phyloP scores from a whole-genome alignment of 2,797 vertebrate species.

The Pseudopleuronectes americanus region DNA sequence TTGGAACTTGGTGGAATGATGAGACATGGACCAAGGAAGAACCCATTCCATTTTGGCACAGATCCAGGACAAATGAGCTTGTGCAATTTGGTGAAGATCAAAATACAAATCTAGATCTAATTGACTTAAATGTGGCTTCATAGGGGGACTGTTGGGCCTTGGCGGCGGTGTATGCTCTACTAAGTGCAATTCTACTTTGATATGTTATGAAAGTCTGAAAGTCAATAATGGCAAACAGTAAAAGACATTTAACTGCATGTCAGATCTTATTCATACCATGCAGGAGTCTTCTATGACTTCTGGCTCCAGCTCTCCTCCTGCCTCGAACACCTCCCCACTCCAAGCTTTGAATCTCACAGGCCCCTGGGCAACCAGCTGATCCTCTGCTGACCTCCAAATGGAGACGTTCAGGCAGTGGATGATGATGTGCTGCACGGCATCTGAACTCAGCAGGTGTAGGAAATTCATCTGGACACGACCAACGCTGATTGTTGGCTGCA shows the following conservation, averaged over 20 bases:
- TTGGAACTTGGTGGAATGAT: too few species aligned
- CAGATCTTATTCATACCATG: conserved; percentile 83
- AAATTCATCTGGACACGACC: conserved; percentile 96
- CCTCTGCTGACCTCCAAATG: conserved; percentile 84
- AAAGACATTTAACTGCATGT: conserved; percentile 5
- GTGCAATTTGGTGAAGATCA: too few species aligned
- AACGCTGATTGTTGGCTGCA: conserved; percentile 89
- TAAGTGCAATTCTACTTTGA: too few species aligned
- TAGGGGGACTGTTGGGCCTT: too few species aligned
- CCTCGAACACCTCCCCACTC: conserved; percentile 90
- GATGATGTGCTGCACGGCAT: conserved; percentile 93
- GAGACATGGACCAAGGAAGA: too few species aligned
- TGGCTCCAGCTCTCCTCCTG: conserved; percentile 88
- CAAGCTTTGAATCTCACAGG: conserved; percentile 90
- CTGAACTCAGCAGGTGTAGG: conserved; percentile 92
- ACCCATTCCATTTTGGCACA: too few species aligned
- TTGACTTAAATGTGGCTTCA: too few species aligned
- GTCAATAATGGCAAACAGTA: conserved; percentile 7
- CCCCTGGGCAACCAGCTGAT: conserved; percentile 65
- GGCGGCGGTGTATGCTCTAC: too few species aligned
- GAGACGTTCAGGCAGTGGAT: conserved; percentile 94
- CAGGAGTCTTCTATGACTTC: conserved; percentile 91
- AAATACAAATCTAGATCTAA: too few species aligned
- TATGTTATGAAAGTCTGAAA: background rate
- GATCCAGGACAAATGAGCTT: too few species aligned